phyloP scores from a whole-genome alignment of 1,140 invertebrate genomes.

The Campoletis sonorensis region DNA sequence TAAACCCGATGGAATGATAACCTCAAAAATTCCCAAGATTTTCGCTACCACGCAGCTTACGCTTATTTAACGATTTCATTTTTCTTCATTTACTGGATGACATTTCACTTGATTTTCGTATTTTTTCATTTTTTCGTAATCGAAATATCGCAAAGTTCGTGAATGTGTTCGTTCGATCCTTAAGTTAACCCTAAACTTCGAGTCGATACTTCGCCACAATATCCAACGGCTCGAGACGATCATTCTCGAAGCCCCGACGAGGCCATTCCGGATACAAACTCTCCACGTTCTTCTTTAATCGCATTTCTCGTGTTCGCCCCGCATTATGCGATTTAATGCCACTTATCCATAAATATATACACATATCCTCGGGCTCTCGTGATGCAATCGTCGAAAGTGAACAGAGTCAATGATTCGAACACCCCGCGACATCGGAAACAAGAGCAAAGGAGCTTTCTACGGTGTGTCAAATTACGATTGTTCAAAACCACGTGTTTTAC shows the following conservation, averaged over 20 bases:
- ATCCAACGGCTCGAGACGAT: slow-evolving; percentile 26
- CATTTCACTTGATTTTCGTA: too few relatives aligned
- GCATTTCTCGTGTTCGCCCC: slow-evolving; percentile 58
- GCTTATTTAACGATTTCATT: too few relatives aligned
- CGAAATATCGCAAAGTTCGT: too few relatives aligned
- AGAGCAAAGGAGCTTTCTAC: slow-evolving; percentile 2
- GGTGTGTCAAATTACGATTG: slow-evolving; percentile 10
- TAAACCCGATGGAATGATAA: too few relatives aligned
- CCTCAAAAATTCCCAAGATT: too few relatives aligned
- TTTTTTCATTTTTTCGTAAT: too few relatives aligned
- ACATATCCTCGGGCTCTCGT: neutral
- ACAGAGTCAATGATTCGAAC: neutral
- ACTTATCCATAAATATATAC: neutral
- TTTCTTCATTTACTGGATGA: too few relatives aligned
- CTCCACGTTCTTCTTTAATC: slow-evolving; percentile 64
- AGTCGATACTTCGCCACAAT: too few relatives aligned
- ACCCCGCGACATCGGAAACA: neutral
- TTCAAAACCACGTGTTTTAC: slow-evolving; percentile 22
- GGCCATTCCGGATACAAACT: slow-evolving; percentile 54
- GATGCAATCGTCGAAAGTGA: slow-evolving; percentile 37
- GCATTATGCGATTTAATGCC: slow-evolving; percentile 57
- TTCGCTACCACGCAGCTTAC: too few relatives aligned
- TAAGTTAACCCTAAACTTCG: too few relatives aligned
- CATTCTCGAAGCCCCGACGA: slow-evolving; percentile 58
- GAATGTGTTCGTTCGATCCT: too few relatives aligned